A percentile compares a stretch with the other conserved stretches of the same genome.
phyloP scores from a whole-genome alignment of 2,113 vertebrate genomes.

The Mellivora capensis region DNA sequence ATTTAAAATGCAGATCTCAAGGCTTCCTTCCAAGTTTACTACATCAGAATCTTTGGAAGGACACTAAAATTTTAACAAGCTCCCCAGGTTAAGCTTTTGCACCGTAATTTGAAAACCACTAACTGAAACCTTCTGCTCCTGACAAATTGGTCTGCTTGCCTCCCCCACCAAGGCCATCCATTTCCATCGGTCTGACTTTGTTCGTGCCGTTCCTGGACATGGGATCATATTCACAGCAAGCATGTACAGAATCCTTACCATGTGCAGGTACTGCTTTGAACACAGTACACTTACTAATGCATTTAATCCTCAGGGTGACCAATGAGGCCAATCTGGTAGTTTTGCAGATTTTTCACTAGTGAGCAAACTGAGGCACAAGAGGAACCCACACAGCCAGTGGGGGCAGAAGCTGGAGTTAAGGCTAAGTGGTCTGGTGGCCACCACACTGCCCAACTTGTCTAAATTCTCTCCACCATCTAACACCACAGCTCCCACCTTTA shows the following conservation, averaged over 20 bases:
- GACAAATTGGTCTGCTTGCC: neutral
- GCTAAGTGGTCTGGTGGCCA: no score
- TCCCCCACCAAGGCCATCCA: neutral
- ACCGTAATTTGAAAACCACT: neutral
- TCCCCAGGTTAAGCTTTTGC: neutral
- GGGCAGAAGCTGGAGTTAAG: neutral
- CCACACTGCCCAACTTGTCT: neutral
- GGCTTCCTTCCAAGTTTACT: neutral
- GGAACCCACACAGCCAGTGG: neutral
- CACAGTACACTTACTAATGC: neutral
- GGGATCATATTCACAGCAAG: neutral
- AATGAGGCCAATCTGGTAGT: neutral
- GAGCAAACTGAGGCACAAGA: neutral
- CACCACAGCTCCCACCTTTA: neutral
- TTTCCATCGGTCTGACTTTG: neutral
- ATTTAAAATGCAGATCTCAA: neutral
- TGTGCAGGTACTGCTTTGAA: neutral
- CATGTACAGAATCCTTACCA: neutral
- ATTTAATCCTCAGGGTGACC: neutral
- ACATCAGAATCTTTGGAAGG: neutral
- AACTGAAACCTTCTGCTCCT: neutral
- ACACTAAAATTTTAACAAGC: neutral
- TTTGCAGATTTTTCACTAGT: neutral
- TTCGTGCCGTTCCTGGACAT: rapidly evolving
- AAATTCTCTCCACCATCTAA: neutral